Evolutionary conservation across 2,797 vertebrate genomes (phyloP).

Genomic region (Eurystomus glaucurus): DNA sequence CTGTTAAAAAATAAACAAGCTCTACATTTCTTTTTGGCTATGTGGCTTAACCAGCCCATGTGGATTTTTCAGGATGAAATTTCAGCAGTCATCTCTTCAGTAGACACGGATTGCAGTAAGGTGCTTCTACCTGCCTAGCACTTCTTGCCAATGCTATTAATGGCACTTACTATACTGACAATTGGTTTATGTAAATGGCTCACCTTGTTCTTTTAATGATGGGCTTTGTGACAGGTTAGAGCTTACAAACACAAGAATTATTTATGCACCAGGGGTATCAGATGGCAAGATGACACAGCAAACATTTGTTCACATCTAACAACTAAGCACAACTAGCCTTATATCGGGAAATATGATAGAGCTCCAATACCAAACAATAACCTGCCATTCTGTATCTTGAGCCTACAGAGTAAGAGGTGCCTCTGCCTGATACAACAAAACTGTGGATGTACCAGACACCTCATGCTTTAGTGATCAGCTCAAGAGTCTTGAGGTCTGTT

Average conservation of each 20-base stretch:
- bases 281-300: neutral
- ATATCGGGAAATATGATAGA: neutral
- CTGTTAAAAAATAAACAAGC: conserved; percentile 31
- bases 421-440: neutral
- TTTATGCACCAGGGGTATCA: conserved; percentile 35
- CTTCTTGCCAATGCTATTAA: neutral
- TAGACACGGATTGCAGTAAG: neutral
- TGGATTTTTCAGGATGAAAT: conserved; percentile 14
- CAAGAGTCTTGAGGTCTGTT: neutral
- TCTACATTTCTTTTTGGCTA: conserved; percentile 1
- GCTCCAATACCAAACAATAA: neutral
- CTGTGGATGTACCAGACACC: neutral
- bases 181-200: conserved; percentile 39
- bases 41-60: neutral
- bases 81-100: neutral
- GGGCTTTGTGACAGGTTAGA: conserved; percentile 18
- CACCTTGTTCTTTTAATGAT: conserved; percentile 34
- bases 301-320: conserved; percentile 33
- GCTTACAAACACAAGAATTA: conserved; percentile 26
- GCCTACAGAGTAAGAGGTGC: neutral
- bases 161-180: neutral
- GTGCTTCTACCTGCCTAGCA: neutral
- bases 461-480: neutral
- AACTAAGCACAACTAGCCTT: neutral
- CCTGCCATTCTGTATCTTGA: neutral